Evolutionary conservation across 2,888 invertebrate species (phyloP).

Genomic region (Holacanthella duospinosa): DNA sequence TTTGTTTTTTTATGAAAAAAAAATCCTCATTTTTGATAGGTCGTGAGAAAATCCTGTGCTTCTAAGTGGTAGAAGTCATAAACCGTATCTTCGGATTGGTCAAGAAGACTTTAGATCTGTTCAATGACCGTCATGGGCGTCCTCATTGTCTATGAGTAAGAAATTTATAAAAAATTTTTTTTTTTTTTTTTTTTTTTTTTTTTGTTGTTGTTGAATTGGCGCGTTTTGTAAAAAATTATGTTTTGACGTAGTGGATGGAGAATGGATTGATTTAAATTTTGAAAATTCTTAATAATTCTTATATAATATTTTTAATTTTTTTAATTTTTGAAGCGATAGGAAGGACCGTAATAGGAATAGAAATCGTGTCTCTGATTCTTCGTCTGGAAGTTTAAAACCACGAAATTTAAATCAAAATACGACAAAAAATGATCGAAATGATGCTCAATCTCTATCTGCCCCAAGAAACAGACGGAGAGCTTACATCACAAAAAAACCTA

Average conservation of each 20-base stretch:
- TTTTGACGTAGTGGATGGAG: not conserved
- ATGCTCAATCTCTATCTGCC: not conserved
- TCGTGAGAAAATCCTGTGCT: no score
- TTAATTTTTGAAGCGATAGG: not conserved
- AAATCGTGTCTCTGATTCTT: constrained; percentile 3
- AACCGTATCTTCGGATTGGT: no score
- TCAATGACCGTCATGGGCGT: not conserved
- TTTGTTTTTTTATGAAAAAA: no score
- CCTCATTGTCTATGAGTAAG: not conserved
- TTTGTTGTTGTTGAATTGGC: no score
- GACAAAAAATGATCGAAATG: not conserved
- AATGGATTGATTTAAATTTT: not conserved
- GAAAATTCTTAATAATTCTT: not conserved
- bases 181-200: not conserved
- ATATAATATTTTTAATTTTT: not conserved
- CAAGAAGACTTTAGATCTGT: no score
- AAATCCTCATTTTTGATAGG: no score
- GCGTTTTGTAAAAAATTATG: no score
- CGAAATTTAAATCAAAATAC: not conserved
- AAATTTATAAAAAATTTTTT: not conserved
- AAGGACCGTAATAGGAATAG: not conserved
- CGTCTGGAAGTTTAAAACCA: not conserved
- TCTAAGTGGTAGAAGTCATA: no score
- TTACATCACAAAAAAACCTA: not conserved
- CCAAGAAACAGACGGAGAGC: not conserved